These are phyloP conservation scores for Eupithecia pulchellata DNA, from an alignment of 2,888 invertebrate species.

Conservation along the genomic window DNA sequence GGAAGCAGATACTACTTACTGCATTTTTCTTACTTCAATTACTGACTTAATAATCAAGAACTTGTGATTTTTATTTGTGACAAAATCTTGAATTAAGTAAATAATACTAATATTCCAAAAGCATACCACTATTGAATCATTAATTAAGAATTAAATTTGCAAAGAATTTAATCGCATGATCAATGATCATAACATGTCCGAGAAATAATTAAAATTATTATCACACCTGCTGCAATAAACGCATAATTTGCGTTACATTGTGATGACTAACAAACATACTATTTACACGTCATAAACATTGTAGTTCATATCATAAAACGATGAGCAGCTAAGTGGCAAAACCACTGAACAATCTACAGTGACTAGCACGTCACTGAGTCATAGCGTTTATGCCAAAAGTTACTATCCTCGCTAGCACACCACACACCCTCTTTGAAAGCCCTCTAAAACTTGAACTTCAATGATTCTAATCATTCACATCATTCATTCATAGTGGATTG, in stretches of 20 bases:
- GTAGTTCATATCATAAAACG: background rate
- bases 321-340: constrained; percentile 8
- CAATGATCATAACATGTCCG: constrained; percentile 15
- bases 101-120: background rate
- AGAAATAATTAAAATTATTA: constrained; percentile 28
- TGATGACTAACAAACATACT: constrained; percentile 22
- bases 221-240: constrained; percentile 29
- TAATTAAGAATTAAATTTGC: background rate
- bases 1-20: no score
- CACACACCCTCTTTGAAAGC: no score
- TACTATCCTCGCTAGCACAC: background rate
- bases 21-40: no score
- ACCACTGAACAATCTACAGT: constrained; percentile 2
- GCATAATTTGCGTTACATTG: constrained; percentile 31
- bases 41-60: no score
- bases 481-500: no score
- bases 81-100: no score
- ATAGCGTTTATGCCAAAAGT: background rate
- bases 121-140: background rate
- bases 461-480: no score
- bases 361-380: background rate
- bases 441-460: no score
- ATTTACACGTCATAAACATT: constrained; percentile 2
- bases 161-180: constrained; percentile 8
- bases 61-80: background rate